Evolutionary conservation across 2,113 vertebrate species (phyloP), one percentile per base, ranked within the genome.

Genomic region (Percopsis transmontana): DNA sequence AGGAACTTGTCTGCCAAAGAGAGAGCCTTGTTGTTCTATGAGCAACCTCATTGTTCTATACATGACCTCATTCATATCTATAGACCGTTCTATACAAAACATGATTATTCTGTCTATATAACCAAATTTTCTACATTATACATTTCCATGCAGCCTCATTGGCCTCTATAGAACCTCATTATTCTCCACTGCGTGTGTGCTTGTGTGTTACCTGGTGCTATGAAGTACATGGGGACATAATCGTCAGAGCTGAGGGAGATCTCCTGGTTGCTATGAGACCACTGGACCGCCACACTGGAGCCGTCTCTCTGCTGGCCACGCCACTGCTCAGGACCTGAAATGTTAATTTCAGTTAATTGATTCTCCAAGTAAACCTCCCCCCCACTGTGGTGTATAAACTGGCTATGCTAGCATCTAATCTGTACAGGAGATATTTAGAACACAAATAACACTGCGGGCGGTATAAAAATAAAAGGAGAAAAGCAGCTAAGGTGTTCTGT

Each of bases 141-240:
- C n/a, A n/a, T 33, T 33, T 33, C 5, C 27, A 33, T 33, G 8
- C 5, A 33, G 27, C 8, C 27, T 33, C 27, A 33, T 33, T 33
- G 8, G 8, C 1, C 27, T 33, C 27, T 7, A 33, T 33, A 33
- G 5, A 1, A 7, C 20, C 18, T 24, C 13, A 15, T 54, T 14
- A 13, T 14, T 56, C 24, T 18, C 48, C 6, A 39, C 14, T 38
- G 53, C 33, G 53, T 33, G 24, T 51, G 33, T 18, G 7, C 5
- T 21, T 84, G 63, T 91, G 56, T 51, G 18, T 62, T 91, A 99
- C 97, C 94, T 84, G 97, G 95, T 27, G 96, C 96, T 9, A 96
- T 21, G 55, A 97, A 98, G 83, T 99, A 99, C 33, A 97, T 90
- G 63, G 97, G 97, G 48, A 96, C 96, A 87, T 97, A 98, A 84